Conservation (phyloP, 2,113 vertebrate species). For the Ctenodactylus gundi region DNA sequence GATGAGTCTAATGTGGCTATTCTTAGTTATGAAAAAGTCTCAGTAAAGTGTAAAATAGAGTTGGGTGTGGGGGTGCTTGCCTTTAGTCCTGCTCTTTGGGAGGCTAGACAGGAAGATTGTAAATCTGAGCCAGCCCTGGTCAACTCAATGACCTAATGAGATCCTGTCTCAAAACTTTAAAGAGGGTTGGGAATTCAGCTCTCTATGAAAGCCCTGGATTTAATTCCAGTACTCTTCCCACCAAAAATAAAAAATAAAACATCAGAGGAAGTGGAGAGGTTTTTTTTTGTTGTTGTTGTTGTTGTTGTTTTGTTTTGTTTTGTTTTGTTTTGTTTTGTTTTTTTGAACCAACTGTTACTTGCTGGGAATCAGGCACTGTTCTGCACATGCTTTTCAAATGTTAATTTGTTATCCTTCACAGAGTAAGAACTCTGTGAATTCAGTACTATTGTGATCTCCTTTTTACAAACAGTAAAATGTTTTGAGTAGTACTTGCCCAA, state of each 20-base stretch:
- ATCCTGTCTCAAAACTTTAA: not conserved
- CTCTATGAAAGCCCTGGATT: not conserved
- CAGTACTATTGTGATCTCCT: not conserved
- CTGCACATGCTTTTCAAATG: not conserved
- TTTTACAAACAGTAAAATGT: not conserved
- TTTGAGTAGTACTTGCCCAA: not conserved
- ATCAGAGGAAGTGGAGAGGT: not conserved
- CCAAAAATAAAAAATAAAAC: not conserved
- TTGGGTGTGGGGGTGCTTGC: not conserved
- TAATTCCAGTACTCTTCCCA: not conserved
- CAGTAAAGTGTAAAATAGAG: not conserved
- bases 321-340: too few relatives aligned
- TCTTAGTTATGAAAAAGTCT: constrained; percentile 33
- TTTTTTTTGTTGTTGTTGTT: constrained; percentile 12
- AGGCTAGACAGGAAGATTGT: not conserved
- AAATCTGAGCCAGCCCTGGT: not conserved
- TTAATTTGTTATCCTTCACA: not conserved
- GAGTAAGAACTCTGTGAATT: not conserved
- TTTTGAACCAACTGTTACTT: not conserved
- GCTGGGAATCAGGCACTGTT: not conserved
- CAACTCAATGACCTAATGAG: not conserved
- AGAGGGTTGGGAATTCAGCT: not conserved
- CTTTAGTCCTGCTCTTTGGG: not conserved
- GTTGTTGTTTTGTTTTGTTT: too few relatives aligned
- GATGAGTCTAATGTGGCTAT: not conserved